A percentile compares a stretch with the other conserved stretches of the same genome.
These are phyloP conservation scores for Podotricha telesiphe DNA, from an alignment of 2,888 invertebrate genomes.

Conservation along the genomic window DNA sequence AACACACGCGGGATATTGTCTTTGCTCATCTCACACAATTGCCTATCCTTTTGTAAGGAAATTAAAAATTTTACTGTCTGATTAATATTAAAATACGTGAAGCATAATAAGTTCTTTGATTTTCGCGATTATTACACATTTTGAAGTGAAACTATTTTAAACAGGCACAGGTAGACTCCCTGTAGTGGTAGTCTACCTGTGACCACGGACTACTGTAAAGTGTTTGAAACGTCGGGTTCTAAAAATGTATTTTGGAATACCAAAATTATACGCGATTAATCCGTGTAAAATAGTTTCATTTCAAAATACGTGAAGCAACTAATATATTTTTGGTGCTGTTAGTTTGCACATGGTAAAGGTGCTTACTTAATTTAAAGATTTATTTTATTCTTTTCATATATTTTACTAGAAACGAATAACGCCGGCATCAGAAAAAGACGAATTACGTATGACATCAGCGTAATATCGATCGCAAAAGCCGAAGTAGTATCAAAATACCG, in stretches of 20 bases:
- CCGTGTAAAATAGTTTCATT: too few relatives aligned
- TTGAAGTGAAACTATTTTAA: too few relatives aligned
- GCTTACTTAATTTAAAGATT: neutral
- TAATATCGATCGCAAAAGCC: constrained; percentile 74
- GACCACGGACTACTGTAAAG: too few relatives aligned
- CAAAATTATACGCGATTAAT: too few relatives aligned
- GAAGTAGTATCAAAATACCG: constrained; percentile 68
- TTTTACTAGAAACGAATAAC: constrained; percentile 35
- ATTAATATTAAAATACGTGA: constrained; percentile 6
- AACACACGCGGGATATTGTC: constrained; percentile 78
- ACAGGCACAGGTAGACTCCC: too few relatives aligned
- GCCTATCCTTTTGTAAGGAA: constrained; percentile 52
- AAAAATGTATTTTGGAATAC: too few relatives aligned
- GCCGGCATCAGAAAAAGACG: constrained; percentile 55
- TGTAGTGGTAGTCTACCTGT: too few relatives aligned
- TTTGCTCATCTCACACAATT: constrained; percentile 58
- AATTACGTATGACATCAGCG: constrained; percentile 71
- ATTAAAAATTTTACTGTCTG: constrained; percentile 43
- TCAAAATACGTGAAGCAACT: neutral
- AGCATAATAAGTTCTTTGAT: too few relatives aligned
- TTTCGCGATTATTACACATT: too few relatives aligned
- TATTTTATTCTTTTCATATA: constrained; percentile 25
- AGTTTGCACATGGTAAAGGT: neutral
- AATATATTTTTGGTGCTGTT: neutral
- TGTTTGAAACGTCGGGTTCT: too few relatives aligned